Evolutionary conservation across 2,888 invertebrate species (phyloP).

Genomic region (Neoscelio sp.): DNA sequence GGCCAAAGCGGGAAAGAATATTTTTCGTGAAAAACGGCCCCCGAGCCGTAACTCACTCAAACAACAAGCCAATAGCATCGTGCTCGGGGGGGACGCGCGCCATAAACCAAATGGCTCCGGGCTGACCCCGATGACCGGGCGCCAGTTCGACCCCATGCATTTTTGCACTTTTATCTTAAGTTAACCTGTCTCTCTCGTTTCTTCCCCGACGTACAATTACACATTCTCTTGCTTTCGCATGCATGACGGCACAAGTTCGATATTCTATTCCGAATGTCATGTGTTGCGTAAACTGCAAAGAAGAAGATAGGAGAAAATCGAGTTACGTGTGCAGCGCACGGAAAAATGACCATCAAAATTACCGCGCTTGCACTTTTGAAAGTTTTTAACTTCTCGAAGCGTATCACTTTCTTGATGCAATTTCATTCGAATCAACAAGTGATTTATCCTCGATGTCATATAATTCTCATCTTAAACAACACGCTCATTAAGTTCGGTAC

Average conservation of each 20-base stretch:
- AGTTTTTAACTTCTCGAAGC: constrained; percentile 4
- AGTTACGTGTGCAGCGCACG: constrained; percentile 3
- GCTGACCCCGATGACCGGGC: constrained; percentile 73
- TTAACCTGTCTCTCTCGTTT: constrained; percentile 10
- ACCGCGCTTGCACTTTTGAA: constrained; percentile 13
- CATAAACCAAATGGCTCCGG: constrained; percentile 76
- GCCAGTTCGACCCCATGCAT: constrained; percentile 43
- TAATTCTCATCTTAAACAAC: no score
- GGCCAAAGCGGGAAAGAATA: no score
- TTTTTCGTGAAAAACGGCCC: constrained; percentile 10
- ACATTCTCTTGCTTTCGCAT: constrained; percentile 7
- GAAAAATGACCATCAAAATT: constrained; percentile 23
- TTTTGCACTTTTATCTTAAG: constrained; percentile 39
- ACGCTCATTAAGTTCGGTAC: no score
- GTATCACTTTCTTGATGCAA: neutral
- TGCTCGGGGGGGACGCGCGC: constrained; percentile 58
- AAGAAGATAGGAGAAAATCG: constrained; percentile 3
- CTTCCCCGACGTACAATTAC: constrained; percentile 16
- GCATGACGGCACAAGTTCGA: constrained; percentile 1
- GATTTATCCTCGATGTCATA: neutral
- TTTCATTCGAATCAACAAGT: neutral
- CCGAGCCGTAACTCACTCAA: constrained; percentile 53
- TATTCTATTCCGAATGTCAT: constrained; percentile 27
- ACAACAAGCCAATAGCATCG: constrained; percentile 58
- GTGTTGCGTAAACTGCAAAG: constrained; percentile 15